Percentiles rank a stretch among this genome's conserved stretches.
phyloP scores from a whole-genome alignment of 1,140 invertebrate genomes.

The Drosophila pseudoananassae region DNA sequence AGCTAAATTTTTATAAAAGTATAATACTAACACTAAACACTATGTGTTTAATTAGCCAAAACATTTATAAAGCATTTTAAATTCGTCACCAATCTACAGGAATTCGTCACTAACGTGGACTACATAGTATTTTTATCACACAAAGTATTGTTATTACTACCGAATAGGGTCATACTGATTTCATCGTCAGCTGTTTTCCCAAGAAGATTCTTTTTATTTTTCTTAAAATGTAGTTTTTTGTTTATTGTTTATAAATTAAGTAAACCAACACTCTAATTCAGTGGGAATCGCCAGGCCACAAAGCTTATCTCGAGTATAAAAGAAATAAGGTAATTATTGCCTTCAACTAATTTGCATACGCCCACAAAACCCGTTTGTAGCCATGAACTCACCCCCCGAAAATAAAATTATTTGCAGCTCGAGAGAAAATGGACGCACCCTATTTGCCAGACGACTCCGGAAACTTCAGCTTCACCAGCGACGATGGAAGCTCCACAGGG shows the following conservation, averaged over 20 bases:
- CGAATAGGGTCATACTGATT: conserved; percentile 34
- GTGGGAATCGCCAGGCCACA: background rate
- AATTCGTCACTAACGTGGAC: conserved; percentile 2
- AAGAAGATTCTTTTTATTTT: conserved; percentile 40
- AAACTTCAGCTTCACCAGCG: conserved; percentile 66
- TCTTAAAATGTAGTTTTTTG: conserved; percentile 59
- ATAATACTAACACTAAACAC: no score
- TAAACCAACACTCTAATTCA: background rate
- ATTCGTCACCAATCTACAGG: background rate
- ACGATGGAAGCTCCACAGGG: conserved; percentile 16
- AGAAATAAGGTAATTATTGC: background rate
- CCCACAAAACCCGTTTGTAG: conserved; percentile 30
- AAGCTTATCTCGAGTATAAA: background rate
- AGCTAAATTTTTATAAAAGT: background rate
- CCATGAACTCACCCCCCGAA: conserved; percentile 18
- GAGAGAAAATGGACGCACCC: conserved; percentile 23
- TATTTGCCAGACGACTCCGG: conserved; percentile 62
- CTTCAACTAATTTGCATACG: conserved; percentile 1
- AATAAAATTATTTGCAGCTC: conserved; percentile 10
- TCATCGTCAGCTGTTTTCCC: conserved; percentile 48
- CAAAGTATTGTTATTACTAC: background rate
- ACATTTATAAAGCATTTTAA: background rate
- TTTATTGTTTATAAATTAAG: background rate
- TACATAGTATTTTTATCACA: conserved; percentile 21
- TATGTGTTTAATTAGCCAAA: no score